These are phyloP conservation scores for Diplosoma virens DNA, from an alignment of 23 tunicate genomes.

Conservation along the genomic window DNA sequence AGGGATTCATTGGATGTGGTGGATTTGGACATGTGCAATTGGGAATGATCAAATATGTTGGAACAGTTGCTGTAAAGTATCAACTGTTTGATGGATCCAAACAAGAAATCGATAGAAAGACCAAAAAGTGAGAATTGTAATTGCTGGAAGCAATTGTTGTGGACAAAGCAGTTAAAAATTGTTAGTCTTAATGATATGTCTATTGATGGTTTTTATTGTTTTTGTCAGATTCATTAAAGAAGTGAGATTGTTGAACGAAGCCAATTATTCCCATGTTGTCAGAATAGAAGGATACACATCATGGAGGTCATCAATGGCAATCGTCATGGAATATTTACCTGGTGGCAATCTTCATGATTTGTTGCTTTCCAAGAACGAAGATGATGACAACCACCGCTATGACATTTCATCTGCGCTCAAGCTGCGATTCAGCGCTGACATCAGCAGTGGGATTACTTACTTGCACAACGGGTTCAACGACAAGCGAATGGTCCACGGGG, in stretches of 20 bases:
- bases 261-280: slow-evolving; percentile 20
- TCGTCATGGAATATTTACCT: slow-evolving; percentile 18
- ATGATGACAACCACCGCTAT: background rate
- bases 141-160: too few species aligned
- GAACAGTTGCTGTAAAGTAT: too few species aligned
- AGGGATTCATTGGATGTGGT: too few species aligned
- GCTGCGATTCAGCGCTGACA: background rate
- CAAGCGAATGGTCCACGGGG: slow-evolving; percentile 20
- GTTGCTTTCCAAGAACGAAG: background rate
- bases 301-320: background rate
- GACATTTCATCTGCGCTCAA: background rate
- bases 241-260: background rate
- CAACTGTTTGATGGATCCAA: too few species aligned
- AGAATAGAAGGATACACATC: slow-evolving; percentile 1
- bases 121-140: too few species aligned
- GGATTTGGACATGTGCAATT: too few species aligned
- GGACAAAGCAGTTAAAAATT: too few species aligned
- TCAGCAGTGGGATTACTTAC: slow-evolving; percentile 6
- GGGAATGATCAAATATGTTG: too few species aligned
- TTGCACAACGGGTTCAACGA: slow-evolving; percentile 8
- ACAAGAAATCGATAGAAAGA: too few species aligned
- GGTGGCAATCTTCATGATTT: background rate
- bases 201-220: too few species aligned
- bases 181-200: too few species aligned
- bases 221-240: slow-evolving; percentile 11